These are phyloP conservation scores for Gambusia affinis DNA, from an alignment of 2,113 vertebrate species.

Conservation along the genomic window DNA sequence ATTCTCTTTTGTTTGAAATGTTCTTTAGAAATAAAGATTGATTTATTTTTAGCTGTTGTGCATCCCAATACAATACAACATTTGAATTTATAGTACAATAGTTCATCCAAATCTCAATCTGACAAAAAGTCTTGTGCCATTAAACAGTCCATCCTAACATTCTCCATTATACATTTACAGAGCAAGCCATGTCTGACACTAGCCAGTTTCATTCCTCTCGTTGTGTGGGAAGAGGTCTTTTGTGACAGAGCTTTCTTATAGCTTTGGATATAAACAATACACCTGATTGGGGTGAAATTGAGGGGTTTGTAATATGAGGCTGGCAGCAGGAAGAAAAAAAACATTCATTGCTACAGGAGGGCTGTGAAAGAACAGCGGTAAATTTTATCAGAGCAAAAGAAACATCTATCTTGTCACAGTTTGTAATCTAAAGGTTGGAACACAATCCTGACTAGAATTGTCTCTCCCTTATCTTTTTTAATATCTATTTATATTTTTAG, in stretches of 20 bases:
- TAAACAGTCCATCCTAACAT: background rate
- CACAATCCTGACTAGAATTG: background rate
- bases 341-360: background rate
- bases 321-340: background rate
- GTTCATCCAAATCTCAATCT: conserved; percentile 3
- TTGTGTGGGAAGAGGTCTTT: background rate
- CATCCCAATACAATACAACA: background rate
- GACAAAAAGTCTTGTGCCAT: background rate
- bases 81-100: background rate
- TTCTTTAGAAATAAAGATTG: too few species aligned
- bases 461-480: background rate
- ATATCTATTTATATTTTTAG: too few species aligned
- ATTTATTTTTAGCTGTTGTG: too few species aligned
- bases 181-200: background rate
- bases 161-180: background rate
- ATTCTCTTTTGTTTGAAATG: too few species aligned
- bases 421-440: background rate
- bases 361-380: background rate
- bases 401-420: background rate
- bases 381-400: background rate
- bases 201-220: background rate
- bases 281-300: conserved; percentile 1
- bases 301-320: background rate
- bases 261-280: conserved; percentile 1
- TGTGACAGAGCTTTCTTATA: background rate